These are phyloP conservation scores for Prunella himalayana DNA, from an alignment of 2,113 vertebrate genomes.

Conservation along the genomic window DNA sequence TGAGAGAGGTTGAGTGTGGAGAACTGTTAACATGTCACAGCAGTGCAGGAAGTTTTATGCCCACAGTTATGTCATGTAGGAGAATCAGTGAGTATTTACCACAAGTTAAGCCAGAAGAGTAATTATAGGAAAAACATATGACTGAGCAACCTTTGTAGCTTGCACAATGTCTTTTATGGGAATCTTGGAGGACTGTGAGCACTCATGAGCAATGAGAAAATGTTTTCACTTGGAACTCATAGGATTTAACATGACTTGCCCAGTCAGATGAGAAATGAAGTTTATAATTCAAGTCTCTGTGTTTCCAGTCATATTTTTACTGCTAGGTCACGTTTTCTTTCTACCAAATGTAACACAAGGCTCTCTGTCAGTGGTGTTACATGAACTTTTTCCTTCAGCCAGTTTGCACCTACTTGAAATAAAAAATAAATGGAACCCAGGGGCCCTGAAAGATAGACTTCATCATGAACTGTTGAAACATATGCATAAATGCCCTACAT, in stretches of 20 bases:
- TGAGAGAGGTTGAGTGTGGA: rapidly evolving
- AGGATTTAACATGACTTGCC: not conserved
- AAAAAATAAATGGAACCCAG: not conserved
- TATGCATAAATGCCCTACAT: not conserved
- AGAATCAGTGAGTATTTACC: not conserved
- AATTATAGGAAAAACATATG: not conserved
- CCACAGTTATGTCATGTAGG: not conserved
- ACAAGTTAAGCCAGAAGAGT: not conserved
- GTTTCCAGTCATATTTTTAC: not conserved
- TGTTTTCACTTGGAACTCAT: not conserved
- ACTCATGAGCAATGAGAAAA: not conserved
- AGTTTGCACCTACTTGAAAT: not conserved
- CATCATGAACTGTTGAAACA: not conserved
- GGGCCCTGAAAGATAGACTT: not conserved
- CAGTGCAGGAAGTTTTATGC: not conserved
- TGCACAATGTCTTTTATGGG: not conserved
- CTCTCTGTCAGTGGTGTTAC: not conserved
- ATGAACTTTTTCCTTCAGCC: not conserved
- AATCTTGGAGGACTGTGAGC: not conserved
- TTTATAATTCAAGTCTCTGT: not conserved
- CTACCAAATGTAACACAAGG: not conserved
- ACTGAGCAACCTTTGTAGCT: not conserved
- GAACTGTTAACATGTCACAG: not conserved
- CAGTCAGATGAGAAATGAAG: not conserved
- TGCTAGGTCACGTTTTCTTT: not conserved